These are phyloP conservation scores for Agriopis aurantiaria DNA, from an alignment of 2,888 invertebrate genomes.

Conservation along the genomic window DNA sequence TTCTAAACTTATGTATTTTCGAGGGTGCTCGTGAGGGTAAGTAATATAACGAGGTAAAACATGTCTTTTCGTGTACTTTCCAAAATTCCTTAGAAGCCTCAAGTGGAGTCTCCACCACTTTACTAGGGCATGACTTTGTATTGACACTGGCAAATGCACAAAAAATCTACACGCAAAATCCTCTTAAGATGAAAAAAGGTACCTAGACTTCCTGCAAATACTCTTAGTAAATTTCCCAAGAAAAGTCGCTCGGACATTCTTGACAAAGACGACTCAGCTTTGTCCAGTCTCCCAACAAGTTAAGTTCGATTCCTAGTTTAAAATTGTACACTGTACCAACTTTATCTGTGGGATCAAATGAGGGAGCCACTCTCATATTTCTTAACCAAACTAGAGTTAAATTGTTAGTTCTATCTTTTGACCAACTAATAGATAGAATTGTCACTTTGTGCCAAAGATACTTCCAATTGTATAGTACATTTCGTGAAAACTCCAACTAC, in stretches of 20 bases:
- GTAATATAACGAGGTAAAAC: no score
- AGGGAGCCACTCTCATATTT: neutral
- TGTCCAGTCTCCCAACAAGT: conserved; percentile 16
- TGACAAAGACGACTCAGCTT: conserved; percentile 17
- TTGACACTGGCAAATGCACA: neutral
- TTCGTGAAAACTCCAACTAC: neutral
- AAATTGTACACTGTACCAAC: conserved; percentile 7
- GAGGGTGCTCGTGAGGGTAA: no score
- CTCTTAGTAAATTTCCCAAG: neutral
- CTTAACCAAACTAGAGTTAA: neutral
- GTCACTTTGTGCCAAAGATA: neutral
- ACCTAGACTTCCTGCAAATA: neutral
- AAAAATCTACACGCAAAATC: no score
- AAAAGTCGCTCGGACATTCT: conserved; percentile 3
- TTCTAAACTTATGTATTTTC: no score
- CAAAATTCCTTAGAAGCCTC: no score
- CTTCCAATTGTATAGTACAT: conserved; percentile 9
- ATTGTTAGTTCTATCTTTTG: neutral
- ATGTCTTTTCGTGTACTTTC: no score
- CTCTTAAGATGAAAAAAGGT: no score
- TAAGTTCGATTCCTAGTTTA: conserved; percentile 17
- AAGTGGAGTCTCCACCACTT: no score
- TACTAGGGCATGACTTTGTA: no score
- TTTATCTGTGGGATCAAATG: neutral
- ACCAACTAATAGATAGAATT: neutral